Conservation (phyloP, 2,797 vertebrate genomes). For the Chrosomus eos region DNA sequence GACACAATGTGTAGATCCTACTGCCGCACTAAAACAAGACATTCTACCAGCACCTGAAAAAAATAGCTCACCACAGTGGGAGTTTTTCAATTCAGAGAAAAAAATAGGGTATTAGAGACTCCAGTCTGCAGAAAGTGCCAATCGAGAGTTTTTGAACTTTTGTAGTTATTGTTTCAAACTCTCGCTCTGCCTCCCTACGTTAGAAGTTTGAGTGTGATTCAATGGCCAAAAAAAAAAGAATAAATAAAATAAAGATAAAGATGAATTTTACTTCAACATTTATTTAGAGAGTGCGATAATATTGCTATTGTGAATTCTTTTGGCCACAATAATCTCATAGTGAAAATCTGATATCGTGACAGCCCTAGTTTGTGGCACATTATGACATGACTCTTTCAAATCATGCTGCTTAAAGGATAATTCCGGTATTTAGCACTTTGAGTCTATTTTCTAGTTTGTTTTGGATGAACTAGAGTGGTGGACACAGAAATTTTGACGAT, state of each 20-base stretch:
- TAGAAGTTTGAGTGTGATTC: background rate
- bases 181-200: background rate
- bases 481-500: too few relatives aligned
- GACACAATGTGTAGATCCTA: too few relatives aligned
- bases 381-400: background rate
- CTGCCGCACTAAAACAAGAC: background rate
- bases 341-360: background rate
- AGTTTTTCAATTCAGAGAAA: background rate
- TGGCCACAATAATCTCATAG: too few relatives aligned
- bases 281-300: background rate
- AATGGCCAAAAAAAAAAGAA: background rate
- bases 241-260: background rate
- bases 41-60: too few relatives aligned
- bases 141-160: too few relatives aligned
- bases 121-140: too few relatives aligned
- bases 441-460: too few relatives aligned
- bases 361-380: background rate
- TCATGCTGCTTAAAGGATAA: background rate
- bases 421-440: too few relatives aligned
- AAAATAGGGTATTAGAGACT: too few relatives aligned
- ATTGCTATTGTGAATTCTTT: background rate
- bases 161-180: too few relatives aligned
- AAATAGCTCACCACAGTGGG: background rate
- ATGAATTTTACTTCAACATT: background rate
- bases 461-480: too few relatives aligned